Conservation (phyloP, 2,113 vertebrate genomes). For the Sylvietta virens region DNA sequence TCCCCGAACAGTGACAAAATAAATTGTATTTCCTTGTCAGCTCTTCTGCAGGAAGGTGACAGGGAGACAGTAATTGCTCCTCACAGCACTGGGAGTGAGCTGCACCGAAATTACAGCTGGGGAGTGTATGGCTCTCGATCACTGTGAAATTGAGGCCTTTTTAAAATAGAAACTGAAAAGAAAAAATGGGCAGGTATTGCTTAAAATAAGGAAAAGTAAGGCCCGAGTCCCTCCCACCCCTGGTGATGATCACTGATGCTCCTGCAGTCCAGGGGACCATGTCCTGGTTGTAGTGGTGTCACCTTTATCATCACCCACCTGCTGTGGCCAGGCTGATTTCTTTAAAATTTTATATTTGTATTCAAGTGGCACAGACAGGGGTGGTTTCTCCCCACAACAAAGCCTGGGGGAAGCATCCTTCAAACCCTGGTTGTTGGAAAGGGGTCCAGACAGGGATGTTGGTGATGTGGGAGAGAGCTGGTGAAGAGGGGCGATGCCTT, state of each 20-base stretch:
- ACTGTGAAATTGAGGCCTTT: not conserved
- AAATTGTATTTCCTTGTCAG: slow-evolving; percentile 22
- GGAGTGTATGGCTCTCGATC: fast-evolving
- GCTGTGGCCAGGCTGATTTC: not conserved
- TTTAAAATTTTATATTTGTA: not conserved
- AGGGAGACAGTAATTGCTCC: slow-evolving; percentile 7
- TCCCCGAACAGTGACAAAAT: not conserved
- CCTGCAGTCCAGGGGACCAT: fast-evolving
- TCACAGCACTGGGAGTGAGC: not conserved
- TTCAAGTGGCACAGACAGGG: not conserved
- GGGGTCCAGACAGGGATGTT: not conserved
- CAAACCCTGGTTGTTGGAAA: not conserved
- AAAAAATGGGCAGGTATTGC: not conserved
- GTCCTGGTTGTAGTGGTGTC: not conserved
- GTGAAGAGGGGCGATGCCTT: not conserved
- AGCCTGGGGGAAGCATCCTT: not conserved
- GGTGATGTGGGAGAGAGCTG: not conserved
- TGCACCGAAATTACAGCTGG: slow-evolving; percentile 6
- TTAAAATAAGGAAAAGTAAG: not conserved
- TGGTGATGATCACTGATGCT: not conserved
- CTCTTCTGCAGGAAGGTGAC: not conserved
- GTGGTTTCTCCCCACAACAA: not conserved
- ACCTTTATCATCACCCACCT: not conserved
- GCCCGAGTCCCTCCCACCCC: fast-evolving
- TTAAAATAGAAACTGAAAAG: not conserved